Evolutionary conservation across 2,888 invertebrate species (phyloP).

Genomic region (Chymomyza fuscimana): DNA sequence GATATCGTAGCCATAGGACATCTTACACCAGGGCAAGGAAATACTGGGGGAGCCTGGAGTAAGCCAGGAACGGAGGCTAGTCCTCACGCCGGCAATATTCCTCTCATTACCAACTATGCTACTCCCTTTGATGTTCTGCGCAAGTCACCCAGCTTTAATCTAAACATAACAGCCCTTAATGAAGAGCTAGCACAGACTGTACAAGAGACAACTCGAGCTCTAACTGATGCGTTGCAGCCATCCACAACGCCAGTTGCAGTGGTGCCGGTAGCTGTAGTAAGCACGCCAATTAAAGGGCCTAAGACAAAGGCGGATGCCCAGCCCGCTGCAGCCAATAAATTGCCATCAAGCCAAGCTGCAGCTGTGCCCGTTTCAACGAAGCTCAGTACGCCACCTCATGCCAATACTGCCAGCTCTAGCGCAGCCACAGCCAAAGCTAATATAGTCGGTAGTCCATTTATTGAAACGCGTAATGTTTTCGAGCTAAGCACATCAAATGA

Average conservation of each 20-base stretch:
- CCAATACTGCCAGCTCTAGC: slow-evolving; percentile 11
- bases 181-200: slow-evolving; percentile 78
- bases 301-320: slow-evolving; percentile 8
- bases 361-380: slow-evolving; percentile 46
- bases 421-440: slow-evolving; percentile 25
- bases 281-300: slow-evolving; percentile 7
- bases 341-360: slow-evolving; percentile 5
- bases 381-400: slow-evolving; percentile 55
- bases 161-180: slow-evolving; percentile 77
- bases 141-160: slow-evolving; percentile 79
- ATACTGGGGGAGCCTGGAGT: background rate
- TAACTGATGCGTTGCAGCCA: slow-evolving; percentile 71
- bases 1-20: background rate
- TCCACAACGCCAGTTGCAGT: slow-evolving; percentile 48
- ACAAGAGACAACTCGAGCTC: slow-evolving; percentile 76
- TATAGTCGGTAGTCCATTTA: slow-evolving; percentile 76
- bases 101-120: slow-evolving; percentile 21
- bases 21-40: background rate
- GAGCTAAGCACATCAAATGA: slow-evolving; percentile 76
- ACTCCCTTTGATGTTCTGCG: slow-evolving; percentile 80
- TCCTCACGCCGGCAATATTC: background rate
- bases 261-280: slow-evolving; percentile 14
- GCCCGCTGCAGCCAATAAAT: slow-evolving; percentile 12
- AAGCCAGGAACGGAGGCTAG: background rate
- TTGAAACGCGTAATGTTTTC: slow-evolving; percentile 78